Conservation (phyloP, 2,113 vertebrate species). For the Thunnus thynnus region DNA sequence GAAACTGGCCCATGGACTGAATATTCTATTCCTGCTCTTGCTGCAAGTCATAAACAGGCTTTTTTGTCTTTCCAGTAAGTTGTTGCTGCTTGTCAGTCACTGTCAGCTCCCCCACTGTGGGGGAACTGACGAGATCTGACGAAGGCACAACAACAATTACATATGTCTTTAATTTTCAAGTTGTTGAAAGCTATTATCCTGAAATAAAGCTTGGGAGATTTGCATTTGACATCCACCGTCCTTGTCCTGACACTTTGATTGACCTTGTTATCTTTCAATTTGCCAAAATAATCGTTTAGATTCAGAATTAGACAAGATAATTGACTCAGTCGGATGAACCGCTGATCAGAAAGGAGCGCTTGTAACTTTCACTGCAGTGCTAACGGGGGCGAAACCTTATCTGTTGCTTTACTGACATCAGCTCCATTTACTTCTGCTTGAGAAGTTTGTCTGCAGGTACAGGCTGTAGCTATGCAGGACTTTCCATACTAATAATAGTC, state of each 20-base stretch:
- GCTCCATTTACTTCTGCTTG: conserved; percentile 46
- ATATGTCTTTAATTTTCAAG: conserved; percentile 40
- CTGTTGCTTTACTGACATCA: conserved; percentile 15
- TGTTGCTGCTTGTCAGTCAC: conserved; percentile 55
- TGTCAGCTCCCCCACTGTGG: conserved; percentile 60
- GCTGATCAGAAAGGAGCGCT: not conserved
- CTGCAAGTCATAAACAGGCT: conserved; percentile 14
- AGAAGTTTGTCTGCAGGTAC: conserved; percentile 44
- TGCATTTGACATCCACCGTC: conserved; percentile 23
- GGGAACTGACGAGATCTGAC: conserved; percentile 44
- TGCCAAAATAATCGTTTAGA: conserved; percentile 16
- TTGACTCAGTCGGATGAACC: conserved; percentile 21
- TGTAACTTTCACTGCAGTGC: not conserved
- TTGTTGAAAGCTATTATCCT: conserved; percentile 47
- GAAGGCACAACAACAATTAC: conserved; percentile 34
- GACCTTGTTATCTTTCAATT: conserved; percentile 42
- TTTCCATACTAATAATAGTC: conserved; percentile 38
- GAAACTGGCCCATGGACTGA: not conserved
- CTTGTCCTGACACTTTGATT: conserved; percentile 43
- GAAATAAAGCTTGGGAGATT: conserved; percentile 26
- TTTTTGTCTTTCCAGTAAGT: conserved; percentile 29
- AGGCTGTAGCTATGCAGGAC: conserved; percentile 21
- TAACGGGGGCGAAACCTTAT: not conserved
- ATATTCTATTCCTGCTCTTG: conserved; percentile 13
- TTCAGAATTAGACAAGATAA: conserved; percentile 39